These are phyloP conservation scores for Lochmaea capreae DNA, from an alignment of 2,888 invertebrate species.

Conservation along the genomic window DNA sequence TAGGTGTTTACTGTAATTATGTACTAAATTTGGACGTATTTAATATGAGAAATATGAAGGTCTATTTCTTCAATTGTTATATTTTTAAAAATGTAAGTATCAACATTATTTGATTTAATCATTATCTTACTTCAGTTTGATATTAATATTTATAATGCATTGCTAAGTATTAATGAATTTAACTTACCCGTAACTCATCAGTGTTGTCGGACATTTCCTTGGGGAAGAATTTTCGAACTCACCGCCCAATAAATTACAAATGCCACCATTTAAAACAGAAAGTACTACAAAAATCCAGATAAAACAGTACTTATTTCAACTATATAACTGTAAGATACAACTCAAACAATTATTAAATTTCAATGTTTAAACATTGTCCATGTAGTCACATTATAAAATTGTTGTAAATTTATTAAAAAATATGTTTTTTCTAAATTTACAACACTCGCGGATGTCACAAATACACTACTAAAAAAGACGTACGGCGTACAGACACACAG, in stretches of 20 bases:
- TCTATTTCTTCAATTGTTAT: too few species aligned
- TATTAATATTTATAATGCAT: too few species aligned
- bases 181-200: slow-evolving; percentile 64
- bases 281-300: slow-evolving; percentile 12
- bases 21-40: too few species aligned
- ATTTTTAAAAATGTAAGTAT: too few species aligned
- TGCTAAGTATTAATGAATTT: slow-evolving; percentile 12
- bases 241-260: slow-evolving; percentile 44
- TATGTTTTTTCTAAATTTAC: not conserved
- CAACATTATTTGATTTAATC: too few species aligned
- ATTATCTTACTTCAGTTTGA: too few species aligned
- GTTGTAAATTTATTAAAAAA: slow-evolving; percentile 1
- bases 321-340: not conserved
- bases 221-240: slow-evolving; percentile 40
- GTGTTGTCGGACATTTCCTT: slow-evolving; percentile 65
- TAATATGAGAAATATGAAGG: too few species aligned
- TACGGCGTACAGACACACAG: slow-evolving; percentile 2
- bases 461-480: not conserved
- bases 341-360: not conserved
- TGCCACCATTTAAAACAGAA: slow-evolving; percentile 51
- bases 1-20: too few species aligned
- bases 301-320: slow-evolving; percentile 3
- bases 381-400: slow-evolving; percentile 3
- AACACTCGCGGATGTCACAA: slow-evolving; percentile 23
- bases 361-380: not conserved